These are phyloP conservation scores for Steromphala cineraria DNA, from an alignment of 2,888 invertebrate species.

Conservation along the genomic window DNA sequence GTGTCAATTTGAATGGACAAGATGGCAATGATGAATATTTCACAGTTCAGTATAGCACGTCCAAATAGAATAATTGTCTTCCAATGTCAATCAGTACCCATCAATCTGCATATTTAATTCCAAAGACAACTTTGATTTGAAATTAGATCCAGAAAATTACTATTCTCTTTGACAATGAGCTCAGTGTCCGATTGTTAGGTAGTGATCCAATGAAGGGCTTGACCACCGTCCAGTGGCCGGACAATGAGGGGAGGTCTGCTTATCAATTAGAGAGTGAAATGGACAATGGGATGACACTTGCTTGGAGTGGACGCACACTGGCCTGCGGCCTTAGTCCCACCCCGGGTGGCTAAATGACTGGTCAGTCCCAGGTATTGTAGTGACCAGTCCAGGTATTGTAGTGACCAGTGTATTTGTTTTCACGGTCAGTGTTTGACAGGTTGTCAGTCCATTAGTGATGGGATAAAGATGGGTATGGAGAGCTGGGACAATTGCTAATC, in stretches of 20 bases:
- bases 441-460: conserved; percentile 4
- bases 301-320: neutral
- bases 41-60: conserved; percentile 3
- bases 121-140: conserved; percentile 12
- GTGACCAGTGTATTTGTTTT: neutral
- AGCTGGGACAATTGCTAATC: neutral
- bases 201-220: neutral
- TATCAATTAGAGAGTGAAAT: conserved; percentile 1
- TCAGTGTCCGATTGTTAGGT: neutral
- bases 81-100: neutral
- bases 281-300: conserved; percentile 14
- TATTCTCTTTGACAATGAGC: neutral
- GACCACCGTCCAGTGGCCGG: neutral
- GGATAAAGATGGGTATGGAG: neutral
- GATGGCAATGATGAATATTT: neutral
- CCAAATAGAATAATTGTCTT: neutral
- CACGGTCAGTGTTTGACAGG: neutral
- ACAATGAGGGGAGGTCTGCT: neutral
- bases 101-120: conserved; percentile 15
- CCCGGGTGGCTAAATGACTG: conserved; percentile 15
- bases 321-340: neutral
- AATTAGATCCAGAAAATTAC: conserved; percentile 16
- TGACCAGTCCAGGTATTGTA: neutral
- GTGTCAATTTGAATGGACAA: too few relatives aligned
- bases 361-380: neutral